Percentiles rank a stretch among this genome's conserved stretches.
These are phyloP conservation scores for Strongylocentrotus purpuratus DNA, from an alignment of 35 echinoderm and acorn worm genomes.

Conservation along the genomic window DNA sequence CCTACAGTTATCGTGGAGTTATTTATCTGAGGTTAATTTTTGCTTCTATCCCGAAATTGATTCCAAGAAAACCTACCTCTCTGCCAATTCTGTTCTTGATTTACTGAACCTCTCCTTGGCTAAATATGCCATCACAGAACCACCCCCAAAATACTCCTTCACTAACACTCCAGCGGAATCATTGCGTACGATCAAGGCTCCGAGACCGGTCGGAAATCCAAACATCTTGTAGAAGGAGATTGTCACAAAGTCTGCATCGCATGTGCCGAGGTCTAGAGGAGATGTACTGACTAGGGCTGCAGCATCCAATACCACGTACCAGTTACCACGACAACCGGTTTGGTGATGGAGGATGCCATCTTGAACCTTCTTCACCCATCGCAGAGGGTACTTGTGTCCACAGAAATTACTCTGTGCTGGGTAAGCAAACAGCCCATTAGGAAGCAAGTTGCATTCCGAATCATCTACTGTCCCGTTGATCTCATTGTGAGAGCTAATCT, in stretches of 20 bases:
- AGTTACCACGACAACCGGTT: conserved; percentile 64
- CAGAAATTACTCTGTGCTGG: conserved; percentile 92
- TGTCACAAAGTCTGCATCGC: conserved; percentile 82
- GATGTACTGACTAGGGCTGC: conserved; percentile 83
- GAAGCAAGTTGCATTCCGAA: not conserved
- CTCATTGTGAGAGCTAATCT: not conserved
- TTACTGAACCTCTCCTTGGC: conserved; percentile 66
- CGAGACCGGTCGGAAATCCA: conserved; percentile 98
- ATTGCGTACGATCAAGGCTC: conserved; percentile 84
- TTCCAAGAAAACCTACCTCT: conserved; percentile 64
- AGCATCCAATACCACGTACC: conserved; percentile 85
- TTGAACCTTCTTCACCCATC: conserved; percentile 52
- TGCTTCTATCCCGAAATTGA: not conserved
- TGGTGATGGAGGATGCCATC: not conserved
- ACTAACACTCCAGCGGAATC: conserved; percentile 55
- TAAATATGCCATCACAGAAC: conserved; percentile 77
- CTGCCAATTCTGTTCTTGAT: conserved; percentile 58
- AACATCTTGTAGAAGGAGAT: conserved; percentile 99
- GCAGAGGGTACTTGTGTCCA: conserved; percentile 74
- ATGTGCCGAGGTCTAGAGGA: conserved; percentile 67
- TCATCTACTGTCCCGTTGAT: not conserved
- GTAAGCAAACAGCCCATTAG: conserved; percentile 74
- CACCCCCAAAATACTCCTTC: conserved; percentile 92
- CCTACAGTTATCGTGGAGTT: too few relatives aligned
- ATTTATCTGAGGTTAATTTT: not conserved